These are phyloP conservation scores for Theretra japonica DNA, from an alignment of 2,888 invertebrate species.

Conservation along the genomic window DNA sequence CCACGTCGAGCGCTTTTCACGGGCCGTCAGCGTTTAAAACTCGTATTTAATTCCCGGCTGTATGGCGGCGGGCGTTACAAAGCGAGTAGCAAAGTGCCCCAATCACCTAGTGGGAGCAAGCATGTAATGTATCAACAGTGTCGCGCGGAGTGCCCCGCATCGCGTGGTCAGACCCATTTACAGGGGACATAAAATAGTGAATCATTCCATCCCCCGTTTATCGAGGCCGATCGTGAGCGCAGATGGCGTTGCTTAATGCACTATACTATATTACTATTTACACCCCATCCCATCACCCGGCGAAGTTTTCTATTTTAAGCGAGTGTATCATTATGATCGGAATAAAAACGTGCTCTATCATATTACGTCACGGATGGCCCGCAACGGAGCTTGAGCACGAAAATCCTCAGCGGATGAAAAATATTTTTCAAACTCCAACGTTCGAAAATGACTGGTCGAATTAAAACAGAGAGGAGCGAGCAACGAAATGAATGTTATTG, in stretches of 20 bases:
- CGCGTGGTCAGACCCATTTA: slow-evolving; percentile 51
- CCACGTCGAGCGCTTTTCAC: slow-evolving; percentile 9
- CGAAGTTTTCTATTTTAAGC: slow-evolving; percentile 34
- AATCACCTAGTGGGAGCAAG: slow-evolving; percentile 19
- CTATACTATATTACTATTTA: slow-evolving; percentile 49
- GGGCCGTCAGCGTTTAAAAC: slow-evolving; percentile 1
- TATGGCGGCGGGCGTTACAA: slow-evolving; percentile 4
- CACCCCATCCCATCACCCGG: slow-evolving; percentile 24
- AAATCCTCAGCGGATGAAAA: not conserved
- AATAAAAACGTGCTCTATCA: slow-evolving; percentile 59
- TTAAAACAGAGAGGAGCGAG: slow-evolving; percentile 64
- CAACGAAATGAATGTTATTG: slow-evolving; percentile 72
- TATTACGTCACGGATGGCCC: slow-evolving; percentile 38
- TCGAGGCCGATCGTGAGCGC: slow-evolving; percentile 51
- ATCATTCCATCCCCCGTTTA: slow-evolving; percentile 57
- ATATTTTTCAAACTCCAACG: slow-evolving; percentile 38
- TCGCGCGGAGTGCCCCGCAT: slow-evolving; percentile 40
- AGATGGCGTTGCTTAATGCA: slow-evolving; percentile 60
- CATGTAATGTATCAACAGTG: slow-evolving; percentile 30
- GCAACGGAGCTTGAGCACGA: not conserved
- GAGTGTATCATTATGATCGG: slow-evolving; percentile 53
- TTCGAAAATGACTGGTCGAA: slow-evolving; percentile 69
- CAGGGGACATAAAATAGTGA: slow-evolving; percentile 54
- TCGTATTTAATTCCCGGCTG: slow-evolving; percentile 9
- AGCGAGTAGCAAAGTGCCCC: slow-evolving; percentile 21